Base-by-base conservation (phyloP, 2,113 vertebrate species). In the Anser brachyrhynchus region DNA sequence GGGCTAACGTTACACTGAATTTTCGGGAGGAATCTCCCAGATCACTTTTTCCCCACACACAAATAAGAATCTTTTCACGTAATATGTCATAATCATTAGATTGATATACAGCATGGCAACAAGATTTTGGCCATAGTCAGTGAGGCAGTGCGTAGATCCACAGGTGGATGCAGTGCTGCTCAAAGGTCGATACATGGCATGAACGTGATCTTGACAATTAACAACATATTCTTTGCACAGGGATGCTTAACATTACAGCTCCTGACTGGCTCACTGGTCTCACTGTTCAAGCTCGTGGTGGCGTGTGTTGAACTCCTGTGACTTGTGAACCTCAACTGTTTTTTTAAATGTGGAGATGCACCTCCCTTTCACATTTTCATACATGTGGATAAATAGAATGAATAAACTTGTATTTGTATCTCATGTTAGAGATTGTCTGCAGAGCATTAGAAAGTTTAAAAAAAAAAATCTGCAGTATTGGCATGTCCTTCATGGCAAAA, bases 161-260 rank as follows among this genome's bases (percentile, higher is more conserved):
- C 17, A 37, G 0, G 4, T 71, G 73, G 44, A 55, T 22, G 18
- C 39, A 59, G 51, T 57, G 59, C 22, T 81, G 26, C 16, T 6
- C 1, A 6, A 33, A 39, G 49, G 2, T 15, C 11, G 4, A 19
- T 5, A 41, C 43, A 3, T 57, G 7, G 64, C 41, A 5, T 0
- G 19, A 37, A 19, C 0, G 0, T 0, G 8, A 2, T 65, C 52
- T 55, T 51, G 43, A 25, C 3, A 3, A 13, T 31, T 54, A 11
- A 15, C 23, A 28, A 37, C 31, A 49, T 49, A 49, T 49, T 26
- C 33, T 54, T 70, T 66, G 22, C 29, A 4, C 8, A 0, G 1
- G 14, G 41, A 43, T 35, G 6, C 33, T 79, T 29, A 7, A 22
- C 2, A 5, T 43, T 3, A 5, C 25, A 4, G 1, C 1, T 35